Base-by-base conservation (phyloP, 2,888 invertebrate genomes). In the Idaea biselata region DNA sequence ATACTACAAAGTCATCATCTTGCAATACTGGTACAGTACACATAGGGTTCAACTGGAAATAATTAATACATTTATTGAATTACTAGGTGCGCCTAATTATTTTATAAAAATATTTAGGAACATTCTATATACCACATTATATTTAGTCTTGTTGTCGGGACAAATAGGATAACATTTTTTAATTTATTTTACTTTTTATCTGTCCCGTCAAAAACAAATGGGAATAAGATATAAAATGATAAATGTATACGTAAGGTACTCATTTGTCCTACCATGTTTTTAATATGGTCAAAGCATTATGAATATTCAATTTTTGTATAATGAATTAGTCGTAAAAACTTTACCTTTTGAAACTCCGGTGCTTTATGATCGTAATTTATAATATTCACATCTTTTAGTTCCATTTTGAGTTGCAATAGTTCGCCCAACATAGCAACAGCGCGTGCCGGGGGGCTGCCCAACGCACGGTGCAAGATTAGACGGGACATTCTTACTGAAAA, bases 11-110 rank as follows among this genome's bases (percentile, higher is more conserved):
- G 59, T 79, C 76, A 0, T 74, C 79, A 61, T 80, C 80, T 66
- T 80, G 70, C 2, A 80, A 58, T 5, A 79, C 79, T 0, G 80
- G 80, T 6, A 80, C 78, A 0, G 79, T 80, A 1, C 72, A 60
- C 81, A 81, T 79, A 0, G 82, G 82, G 55, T 82, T 82, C 58
- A 82, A 62, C 82, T 82, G 76, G 18, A 70, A 75, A 69, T 17
- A 56, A 58, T 32, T 66, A 58, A 16, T 17, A 58, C 16, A 55
- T n/a, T 55, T 55, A n/a, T 55, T 14, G 6, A 33, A 33, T 11
- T 33, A 7, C 33, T 11, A 5, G 7, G n/a, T n/a, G n/a, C n/a
- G n/a, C n/a, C n/a, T n/a, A n/a, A n/a, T n/a, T n/a, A 25, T 25
- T 25, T 25, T 25, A 25, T 25, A n/a, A n/a, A n/a, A n/a, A n/a